phyloP scores from a whole-genome alignment of 2,113 vertebrate species.

The Megaptera novaeangliae region DNA sequence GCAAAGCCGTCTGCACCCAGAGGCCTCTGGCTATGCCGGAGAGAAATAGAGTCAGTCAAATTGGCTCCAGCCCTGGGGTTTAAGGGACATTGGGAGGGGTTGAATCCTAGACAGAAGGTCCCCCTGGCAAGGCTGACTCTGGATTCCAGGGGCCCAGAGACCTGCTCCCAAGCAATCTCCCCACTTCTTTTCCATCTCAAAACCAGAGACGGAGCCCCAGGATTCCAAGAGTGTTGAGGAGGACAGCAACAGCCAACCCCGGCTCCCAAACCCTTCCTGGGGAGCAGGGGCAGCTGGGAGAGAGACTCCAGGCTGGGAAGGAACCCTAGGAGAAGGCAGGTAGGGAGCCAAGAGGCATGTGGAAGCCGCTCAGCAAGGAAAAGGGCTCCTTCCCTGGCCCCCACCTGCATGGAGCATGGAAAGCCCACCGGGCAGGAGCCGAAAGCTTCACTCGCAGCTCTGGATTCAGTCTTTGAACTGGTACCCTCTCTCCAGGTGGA shows the following conservation, averaged over 20 bases:
- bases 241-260: not conserved
- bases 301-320: not conserved
- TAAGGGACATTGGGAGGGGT: not conserved
- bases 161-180: not conserved
- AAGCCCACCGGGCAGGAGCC: not conserved
- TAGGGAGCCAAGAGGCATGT: not conserved
- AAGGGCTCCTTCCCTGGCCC: not conserved
- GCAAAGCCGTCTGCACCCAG: not conserved
- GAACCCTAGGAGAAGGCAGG: not conserved
- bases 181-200: not conserved
- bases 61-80: not conserved
- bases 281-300: no score
- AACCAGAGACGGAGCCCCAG: not conserved
- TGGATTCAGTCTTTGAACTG: not conserved
- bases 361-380: not conserved
- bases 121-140: not conserved
- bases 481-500: not conserved
- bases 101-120: not conserved
- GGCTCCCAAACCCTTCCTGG: not conserved
- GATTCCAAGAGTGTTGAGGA: not conserved
- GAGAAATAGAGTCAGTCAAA: not conserved
- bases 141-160: not conserved
- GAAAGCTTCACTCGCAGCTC: not conserved
- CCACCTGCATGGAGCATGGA: not conserved
- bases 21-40: not conserved